Evolutionary conservation across 2,888 invertebrate species (phyloP).

Genomic region (Platycnemis pennipes): DNA sequence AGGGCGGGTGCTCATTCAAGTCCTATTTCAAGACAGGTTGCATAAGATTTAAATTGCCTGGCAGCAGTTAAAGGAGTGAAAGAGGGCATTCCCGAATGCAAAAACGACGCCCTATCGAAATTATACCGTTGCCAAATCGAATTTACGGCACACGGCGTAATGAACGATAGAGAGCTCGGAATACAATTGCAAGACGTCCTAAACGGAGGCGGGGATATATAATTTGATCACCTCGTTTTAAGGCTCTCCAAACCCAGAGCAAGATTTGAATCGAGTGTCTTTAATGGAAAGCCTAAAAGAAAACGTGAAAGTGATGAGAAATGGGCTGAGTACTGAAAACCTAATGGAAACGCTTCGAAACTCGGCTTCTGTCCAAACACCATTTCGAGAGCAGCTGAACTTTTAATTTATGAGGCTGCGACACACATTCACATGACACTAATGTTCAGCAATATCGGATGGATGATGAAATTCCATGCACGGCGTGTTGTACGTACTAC

Average conservation of each 20-base stretch:
- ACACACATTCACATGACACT: background rate
- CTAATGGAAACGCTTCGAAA: background rate
- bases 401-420: background rate
- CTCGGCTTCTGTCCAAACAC: background rate
- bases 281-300: no score
- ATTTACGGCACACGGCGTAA: background rate
- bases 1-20: background rate
- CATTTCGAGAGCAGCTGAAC: background rate
- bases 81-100: background rate
- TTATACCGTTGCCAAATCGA: background rate
- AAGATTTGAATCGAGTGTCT: no score
- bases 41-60: background rate
- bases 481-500: background rate
- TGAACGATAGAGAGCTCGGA: background rate
- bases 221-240: no score
- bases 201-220: no score
- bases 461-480: background rate
- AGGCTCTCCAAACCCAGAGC: no score
- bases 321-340: background rate
- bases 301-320: background rate
- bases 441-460: background rate
- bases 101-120: constrained; percentile 6
- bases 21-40: background rate
- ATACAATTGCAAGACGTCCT: background rate
- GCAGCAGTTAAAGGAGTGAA: constrained; percentile 25